phyloP scores from a whole-genome alignment of 1,140 invertebrate genomes.

The Metaphire vulgaris region DNA sequence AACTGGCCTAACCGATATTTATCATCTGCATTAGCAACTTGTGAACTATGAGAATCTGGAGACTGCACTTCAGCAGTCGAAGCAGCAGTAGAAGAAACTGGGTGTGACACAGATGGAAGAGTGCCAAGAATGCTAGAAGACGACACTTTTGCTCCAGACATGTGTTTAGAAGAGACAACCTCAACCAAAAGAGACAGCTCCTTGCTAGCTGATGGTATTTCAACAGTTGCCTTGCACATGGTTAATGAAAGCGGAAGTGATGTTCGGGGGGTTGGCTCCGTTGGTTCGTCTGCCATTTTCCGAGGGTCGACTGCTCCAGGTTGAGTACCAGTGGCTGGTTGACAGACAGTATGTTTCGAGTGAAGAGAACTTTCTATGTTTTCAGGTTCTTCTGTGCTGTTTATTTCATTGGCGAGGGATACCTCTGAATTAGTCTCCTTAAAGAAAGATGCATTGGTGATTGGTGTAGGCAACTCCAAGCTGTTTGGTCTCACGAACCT shows the following conservation, averaged over 20 bases:
- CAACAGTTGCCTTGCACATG: not conserved
- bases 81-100: not conserved
- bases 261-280: not conserved
- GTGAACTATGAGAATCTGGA: not conserved
- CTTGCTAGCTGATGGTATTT: not conserved
- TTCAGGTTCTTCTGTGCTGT: too few relatives aligned
- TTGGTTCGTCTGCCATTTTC: not conserved
- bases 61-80: not conserved
- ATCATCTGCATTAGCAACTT: not conserved
- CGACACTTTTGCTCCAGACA: not conserved
- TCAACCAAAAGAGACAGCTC: not conserved
- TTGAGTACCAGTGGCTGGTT: too few relatives aligned
- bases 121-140: not conserved
- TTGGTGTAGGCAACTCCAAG: not conserved
- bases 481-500: not conserved
- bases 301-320: too few relatives aligned
- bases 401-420: too few relatives aligned
- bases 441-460: too few relatives aligned
- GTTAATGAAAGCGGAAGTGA: not conserved
- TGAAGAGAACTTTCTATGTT: too few relatives aligned
- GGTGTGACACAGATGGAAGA: not conserved
- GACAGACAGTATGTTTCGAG: too few relatives aligned
- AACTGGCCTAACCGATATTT: not conserved
- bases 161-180: not conserved
- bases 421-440: too few relatives aligned